Conservation (phyloP, 2,888 invertebrate species). For the Sinopyrophorus schimmeli region DNA sequence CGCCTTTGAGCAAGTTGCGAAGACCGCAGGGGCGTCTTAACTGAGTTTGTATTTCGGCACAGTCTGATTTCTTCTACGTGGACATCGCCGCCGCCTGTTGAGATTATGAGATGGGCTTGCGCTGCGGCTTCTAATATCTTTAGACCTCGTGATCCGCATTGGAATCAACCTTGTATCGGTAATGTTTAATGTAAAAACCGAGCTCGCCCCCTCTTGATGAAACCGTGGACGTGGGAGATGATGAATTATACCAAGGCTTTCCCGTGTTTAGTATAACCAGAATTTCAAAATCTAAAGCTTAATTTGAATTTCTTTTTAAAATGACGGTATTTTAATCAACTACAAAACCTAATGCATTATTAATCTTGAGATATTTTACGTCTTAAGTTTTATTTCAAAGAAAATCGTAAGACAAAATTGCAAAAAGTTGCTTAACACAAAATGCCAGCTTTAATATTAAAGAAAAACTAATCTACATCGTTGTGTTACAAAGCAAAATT, state of each 20-base stretch:
- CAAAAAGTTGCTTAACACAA: too few relatives aligned
- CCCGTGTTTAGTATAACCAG: slow-evolving; percentile 7
- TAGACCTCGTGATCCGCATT: slow-evolving; percentile 33
- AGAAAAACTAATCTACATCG: too few relatives aligned
- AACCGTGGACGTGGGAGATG: slow-evolving; percentile 48
- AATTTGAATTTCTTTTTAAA: too few relatives aligned
- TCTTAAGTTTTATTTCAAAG: too few relatives aligned
- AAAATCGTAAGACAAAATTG: too few relatives aligned
- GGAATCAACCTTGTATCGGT: slow-evolving; percentile 33
- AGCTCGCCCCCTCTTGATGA: slow-evolving; percentile 40
- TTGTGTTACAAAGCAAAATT: too few relatives aligned
- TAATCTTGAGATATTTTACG: too few relatives aligned
- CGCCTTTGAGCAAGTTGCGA: slow-evolving; percentile 46
- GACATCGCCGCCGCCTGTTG: slow-evolving; percentile 33
- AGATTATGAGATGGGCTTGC: slow-evolving; percentile 35
- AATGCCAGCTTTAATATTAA: too few relatives aligned
- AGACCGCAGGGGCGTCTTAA: slow-evolving; percentile 40
- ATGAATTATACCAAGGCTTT: slow-evolving; percentile 42
- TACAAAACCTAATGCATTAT: too few relatives aligned
- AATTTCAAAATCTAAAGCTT: too few relatives aligned
- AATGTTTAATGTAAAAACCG: slow-evolving; percentile 35
- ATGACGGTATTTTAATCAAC: too few relatives aligned
- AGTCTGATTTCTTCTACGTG: slow-evolving; percentile 40
- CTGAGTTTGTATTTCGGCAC: slow-evolving; percentile 37
- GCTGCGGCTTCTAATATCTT: slow-evolving; percentile 36